A percentile compares a stretch with the other conserved stretches of the same genome.
Evolutionary conservation across 2,797 vertebrate species (phyloP).

Genomic region (Acanthornis magna): DNA sequence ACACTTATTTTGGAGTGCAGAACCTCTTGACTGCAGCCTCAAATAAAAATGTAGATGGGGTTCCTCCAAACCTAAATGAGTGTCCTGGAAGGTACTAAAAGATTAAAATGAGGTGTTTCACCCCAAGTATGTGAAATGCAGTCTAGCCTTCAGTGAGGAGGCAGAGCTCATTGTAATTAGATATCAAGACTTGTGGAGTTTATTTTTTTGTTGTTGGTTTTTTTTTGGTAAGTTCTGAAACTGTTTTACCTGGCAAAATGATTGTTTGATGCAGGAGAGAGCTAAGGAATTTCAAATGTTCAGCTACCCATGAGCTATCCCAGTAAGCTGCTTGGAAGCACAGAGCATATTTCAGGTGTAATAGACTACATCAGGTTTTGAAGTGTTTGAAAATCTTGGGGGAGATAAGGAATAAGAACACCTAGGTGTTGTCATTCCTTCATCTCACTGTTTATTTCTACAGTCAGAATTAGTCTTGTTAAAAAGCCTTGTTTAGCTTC

Average conservation of each 20-base stretch:
- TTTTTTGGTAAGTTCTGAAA: background rate
- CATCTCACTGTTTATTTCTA: constrained; percentile 9
- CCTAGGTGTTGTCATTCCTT: background rate
- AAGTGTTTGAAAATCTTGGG: constrained; percentile 1
- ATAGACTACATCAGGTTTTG: background rate
- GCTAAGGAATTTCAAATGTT: background rate
- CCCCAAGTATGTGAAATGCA: background rate
- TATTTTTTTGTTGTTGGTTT: background rate
- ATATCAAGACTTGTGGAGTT: background rate
- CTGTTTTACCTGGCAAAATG: background rate
- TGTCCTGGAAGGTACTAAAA: background rate
- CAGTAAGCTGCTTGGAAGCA: background rate
- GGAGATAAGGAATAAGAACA: background rate
- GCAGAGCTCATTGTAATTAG: accelerated
- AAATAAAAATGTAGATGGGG: background rate
- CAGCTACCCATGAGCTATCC: background rate
- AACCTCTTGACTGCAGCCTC: background rate
- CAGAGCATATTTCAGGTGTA: background rate
- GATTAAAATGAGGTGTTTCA: accelerated
- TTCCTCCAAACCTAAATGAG: background rate
- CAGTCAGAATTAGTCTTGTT: background rate
- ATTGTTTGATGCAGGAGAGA: background rate
- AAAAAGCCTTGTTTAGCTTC: background rate
- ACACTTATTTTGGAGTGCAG: background rate
- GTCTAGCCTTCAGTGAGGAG: background rate